Conservation (phyloP, 2,888 invertebrate genomes). For the Noctua janthe region DNA sequence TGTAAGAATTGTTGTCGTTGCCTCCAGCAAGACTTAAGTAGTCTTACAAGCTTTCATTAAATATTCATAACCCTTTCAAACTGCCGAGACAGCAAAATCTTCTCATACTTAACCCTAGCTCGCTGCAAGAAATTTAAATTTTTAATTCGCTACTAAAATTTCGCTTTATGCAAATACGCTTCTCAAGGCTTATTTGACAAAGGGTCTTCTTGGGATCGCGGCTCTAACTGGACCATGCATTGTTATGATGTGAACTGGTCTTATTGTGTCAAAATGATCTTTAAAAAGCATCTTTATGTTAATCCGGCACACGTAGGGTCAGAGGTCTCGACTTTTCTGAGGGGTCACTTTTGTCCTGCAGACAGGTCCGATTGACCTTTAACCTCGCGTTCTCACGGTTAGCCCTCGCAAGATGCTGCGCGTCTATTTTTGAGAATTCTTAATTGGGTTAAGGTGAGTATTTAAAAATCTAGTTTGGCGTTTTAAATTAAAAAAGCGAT, state of each 20-base stretch:
- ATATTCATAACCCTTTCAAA: slow-evolving; percentile 65
- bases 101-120: slow-evolving; percentile 67
- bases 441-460: slow-evolving; percentile 67
- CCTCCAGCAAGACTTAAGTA: slow-evolving; percentile 18
- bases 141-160: slow-evolving; percentile 73
- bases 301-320: slow-evolving; percentile 83
- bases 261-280: slow-evolving; percentile 59
- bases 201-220: slow-evolving; percentile 53
- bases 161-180: slow-evolving; percentile 82
- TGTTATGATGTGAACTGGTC: slow-evolving; percentile 59
- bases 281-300: slow-evolving; percentile 70
- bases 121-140: slow-evolving; percentile 67
- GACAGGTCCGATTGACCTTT: slow-evolving; percentile 83
- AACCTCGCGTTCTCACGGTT: slow-evolving; percentile 85
- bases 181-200: slow-evolving; percentile 66
- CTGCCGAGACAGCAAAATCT: slow-evolving; percentile 60
- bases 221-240: slow-evolving; percentile 58
- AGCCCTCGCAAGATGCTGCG: slow-evolving; percentile 66
- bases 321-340: slow-evolving; percentile 85
- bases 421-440: slow-evolving; percentile 41
- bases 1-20: not conserved
- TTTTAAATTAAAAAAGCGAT: slow-evolving; percentile 37
- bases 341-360: slow-evolving; percentile 73
- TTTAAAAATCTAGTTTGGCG: slow-evolving; percentile 63
- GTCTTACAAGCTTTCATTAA: slow-evolving; percentile 51